Evolutionary conservation across 2,113 vertebrate genomes (phyloP), one percentile per base, ranked within the genome.

Genomic region (Sinocyclocheilus anshuiensis): DNA sequence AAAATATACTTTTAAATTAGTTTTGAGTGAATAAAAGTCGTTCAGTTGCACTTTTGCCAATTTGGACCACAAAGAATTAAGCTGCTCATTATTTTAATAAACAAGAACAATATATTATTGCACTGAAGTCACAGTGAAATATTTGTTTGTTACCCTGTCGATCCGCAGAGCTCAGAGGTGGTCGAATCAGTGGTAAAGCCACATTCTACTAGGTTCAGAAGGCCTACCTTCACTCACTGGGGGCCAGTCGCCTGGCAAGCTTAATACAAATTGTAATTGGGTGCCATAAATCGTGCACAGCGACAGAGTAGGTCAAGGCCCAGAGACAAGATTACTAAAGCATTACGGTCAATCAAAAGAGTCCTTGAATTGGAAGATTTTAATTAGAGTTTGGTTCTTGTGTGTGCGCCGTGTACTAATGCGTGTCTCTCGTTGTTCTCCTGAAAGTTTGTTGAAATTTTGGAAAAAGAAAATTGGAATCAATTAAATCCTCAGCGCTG

Each of bases 301-400:
- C 84, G 92, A 94, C 93, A 93, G 90, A 84, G 91, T 92, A 93
- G 94, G 93, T 93, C 92, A 91, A 93, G 91, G 92, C 88, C 89
- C 92, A 90, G 88, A 92, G 92, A 94, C 92, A 91, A 93, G 92
- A 92, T 92, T 93, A 89, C 92, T 74, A 92, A 92, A 93, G 91
- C 92, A 81, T 91, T 71, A 88, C 81, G 55, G 94, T 92, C 90
- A 90, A 67, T 81, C 89, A 87, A 87, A 89, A 83, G 84, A 0
- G 48, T 91, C 89, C 91, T 91, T 39, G 84, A 89, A 89, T 93
- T 86, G 90, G 89, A 90, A 8, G 22, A 2, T 81, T 93, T 90
- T 94, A 87, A 85, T 91, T 89, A 42, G 77, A 72, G 18, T 71
- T 65, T 33, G 85, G 50, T 84, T 91, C 87, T 76, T 84, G 84